phyloP scores from a whole-genome alignment of 2,888 invertebrate genomes.

The Acanthosoma haemorrhoidale region DNA sequence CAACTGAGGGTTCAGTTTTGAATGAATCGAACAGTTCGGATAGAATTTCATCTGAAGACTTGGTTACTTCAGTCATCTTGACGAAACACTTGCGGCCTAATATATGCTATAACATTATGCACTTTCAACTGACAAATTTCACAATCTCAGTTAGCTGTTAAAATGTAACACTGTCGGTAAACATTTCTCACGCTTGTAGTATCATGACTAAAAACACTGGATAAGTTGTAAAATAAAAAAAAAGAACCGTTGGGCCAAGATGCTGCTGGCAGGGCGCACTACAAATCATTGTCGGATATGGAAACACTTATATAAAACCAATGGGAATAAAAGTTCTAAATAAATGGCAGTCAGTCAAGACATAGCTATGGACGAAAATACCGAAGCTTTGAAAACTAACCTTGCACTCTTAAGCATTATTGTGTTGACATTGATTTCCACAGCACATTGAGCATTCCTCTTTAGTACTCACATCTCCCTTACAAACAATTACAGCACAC shows the following conservation, averaged over 20 bases:
- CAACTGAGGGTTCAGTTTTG: constrained; percentile 62
- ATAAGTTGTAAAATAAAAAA: neutral
- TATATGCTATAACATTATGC: neutral
- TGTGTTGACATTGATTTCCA: neutral
- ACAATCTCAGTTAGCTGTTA: too few relatives aligned
- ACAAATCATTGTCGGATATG: neutral
- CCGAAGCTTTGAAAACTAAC: constrained; percentile 5
- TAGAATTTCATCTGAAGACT: constrained; percentile 73
- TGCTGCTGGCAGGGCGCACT: neutral
- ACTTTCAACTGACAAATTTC: neutral
- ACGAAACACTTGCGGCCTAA: neutral
- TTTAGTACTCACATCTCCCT: too few relatives aligned
- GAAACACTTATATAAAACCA: neutral
- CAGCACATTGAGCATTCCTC: too few relatives aligned
- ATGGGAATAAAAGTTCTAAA: neutral
- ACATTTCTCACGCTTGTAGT: neutral
- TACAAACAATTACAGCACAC: too few relatives aligned
- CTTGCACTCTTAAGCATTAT: neutral
- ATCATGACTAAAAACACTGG: neutral
- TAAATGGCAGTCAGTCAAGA: neutral
- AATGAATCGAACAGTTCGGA: constrained; percentile 75
- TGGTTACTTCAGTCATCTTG: constrained; percentile 43
- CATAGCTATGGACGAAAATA: constrained; percentile 4
- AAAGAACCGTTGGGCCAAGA: neutral
- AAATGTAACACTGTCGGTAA: neutral